These are phyloP conservation scores for Tenebrio molitor DNA, from an alignment of 1,140 invertebrate genomes.

Conservation along the genomic window DNA sequence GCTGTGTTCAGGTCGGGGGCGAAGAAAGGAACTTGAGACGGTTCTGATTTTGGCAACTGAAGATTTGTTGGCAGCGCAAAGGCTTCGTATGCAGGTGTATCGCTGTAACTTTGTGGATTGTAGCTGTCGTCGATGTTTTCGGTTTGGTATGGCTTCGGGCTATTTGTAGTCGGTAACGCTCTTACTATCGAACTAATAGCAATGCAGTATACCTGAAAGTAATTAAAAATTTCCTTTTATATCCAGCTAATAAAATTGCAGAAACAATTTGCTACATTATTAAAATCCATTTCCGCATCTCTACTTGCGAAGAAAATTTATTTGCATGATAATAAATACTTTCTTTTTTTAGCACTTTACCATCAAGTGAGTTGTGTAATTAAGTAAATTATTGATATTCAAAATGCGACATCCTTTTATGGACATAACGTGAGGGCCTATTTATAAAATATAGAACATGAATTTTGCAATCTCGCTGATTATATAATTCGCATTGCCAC, in stretches of 20 bases:
- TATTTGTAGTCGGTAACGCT: slow-evolving; percentile 32
- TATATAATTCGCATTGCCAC: background rate
- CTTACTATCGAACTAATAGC: slow-evolving; percentile 10
- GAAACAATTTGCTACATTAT: slow-evolving; percentile 6
- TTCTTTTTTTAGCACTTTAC: slow-evolving; percentile 37
- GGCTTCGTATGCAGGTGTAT: slow-evolving; percentile 45
- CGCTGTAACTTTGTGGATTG: slow-evolving; percentile 26
- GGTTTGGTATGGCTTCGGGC: slow-evolving; percentile 14
- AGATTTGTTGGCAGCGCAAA: slow-evolving; percentile 53
- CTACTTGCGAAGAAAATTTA: background rate
- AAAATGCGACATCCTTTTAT: slow-evolving; percentile 12
- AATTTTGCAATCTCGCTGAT: slow-evolving; percentile 12
- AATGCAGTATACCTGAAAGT: slow-evolving; percentile 27
- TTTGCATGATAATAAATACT: slow-evolving; percentile 1
- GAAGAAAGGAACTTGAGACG: slow-evolving; percentile 56
- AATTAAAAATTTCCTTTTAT: slow-evolving; percentile 14
- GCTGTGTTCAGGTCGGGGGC: slow-evolving; percentile 54
- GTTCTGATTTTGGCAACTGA: slow-evolving; percentile 57
- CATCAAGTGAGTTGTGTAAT: slow-evolving; percentile 27
- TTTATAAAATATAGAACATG: slow-evolving; percentile 9
- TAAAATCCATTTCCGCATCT: slow-evolving; percentile 18
- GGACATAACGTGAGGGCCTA: background rate
- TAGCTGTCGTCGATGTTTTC: slow-evolving; percentile 24
- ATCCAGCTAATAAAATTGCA: slow-evolving; percentile 17
- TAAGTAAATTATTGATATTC: slow-evolving; percentile 14